A percentile compares a stretch with the other conserved stretches of the same genome.
Evolutionary conservation across 2,797 vertebrate genomes (phyloP).

Genomic region (Myripristis murdjan): DNA sequence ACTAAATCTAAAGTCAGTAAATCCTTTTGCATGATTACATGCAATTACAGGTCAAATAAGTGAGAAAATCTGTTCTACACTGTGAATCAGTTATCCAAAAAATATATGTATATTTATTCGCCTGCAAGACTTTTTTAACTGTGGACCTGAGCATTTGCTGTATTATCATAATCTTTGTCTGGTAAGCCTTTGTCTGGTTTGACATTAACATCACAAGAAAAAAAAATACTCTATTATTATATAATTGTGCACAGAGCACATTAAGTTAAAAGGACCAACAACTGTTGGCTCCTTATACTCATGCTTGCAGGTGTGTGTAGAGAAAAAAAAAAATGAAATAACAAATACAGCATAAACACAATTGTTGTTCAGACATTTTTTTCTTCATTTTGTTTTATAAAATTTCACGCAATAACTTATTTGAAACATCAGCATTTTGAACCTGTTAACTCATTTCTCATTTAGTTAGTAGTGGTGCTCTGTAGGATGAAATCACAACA

Average conservation of each 20-base stretch:
- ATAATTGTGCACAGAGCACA: background rate
- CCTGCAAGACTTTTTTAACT: too few species aligned
- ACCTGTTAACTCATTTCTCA: conserved; percentile 51
- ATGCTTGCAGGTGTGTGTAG: background rate
- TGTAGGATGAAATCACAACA: conserved; percentile 56
- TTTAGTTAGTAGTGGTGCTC: conserved; percentile 50
- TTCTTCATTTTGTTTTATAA: conserved; percentile 59
- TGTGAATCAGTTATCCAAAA: background rate
- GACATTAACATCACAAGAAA: conserved; percentile 1
- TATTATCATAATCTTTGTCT: background rate
- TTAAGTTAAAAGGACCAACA: too few species aligned
- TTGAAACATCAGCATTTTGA: conserved; percentile 58
- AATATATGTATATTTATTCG: too few species aligned
- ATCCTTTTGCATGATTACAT: conserved; percentile 3
- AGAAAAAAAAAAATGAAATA: conserved; percentile 18
- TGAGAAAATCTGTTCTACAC: conserved; percentile 16
- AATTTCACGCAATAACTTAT: conserved; percentile 61
- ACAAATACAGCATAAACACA: conserved; percentile 55
- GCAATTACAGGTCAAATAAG: conserved; percentile 6
- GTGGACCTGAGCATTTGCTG: conserved; percentile 12
- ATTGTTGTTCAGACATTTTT: conserved; percentile 45
- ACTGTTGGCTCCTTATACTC: too few species aligned
- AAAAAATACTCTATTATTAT: conserved; percentile 1
- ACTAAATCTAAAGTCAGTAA: background rate
- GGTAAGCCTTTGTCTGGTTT: background rate